Evolutionary conservation across 2,113 vertebrate genomes (phyloP), one percentile per base, ranked within the genome.

Genomic region (Cardinalis cardinalis): DNA sequence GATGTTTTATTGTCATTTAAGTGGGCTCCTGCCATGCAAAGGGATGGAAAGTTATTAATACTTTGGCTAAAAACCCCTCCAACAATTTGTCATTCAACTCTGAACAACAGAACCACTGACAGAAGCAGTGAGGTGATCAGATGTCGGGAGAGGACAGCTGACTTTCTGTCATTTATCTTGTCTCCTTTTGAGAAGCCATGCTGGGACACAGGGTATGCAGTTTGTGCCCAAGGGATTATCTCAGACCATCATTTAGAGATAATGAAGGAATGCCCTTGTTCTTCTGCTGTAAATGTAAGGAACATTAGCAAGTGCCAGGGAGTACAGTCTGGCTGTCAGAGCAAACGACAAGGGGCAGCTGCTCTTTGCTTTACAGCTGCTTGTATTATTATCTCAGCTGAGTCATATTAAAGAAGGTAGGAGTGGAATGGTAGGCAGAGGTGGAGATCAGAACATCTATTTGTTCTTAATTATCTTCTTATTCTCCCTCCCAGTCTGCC

Each of bases 1-100:
- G 78, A 84, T 73, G 78, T 70, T 96, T 94, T 95, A 89, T 64
- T 82, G 84, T 49, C 59, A 77, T 84, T 95, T 88, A 93, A 92
- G 87, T 81, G 75, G 48, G 59, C 68, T 84, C 31, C 70, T 89
- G 76, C 48, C 63, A 89, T 76, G 85, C 41, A 91, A 74, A 79
- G 25, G 72, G 79, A 80, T 68, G 40, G n/a, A 60, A 92, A 74
- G 14, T 87, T 88, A 81, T 95, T 88, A 84, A 91, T 79, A 52
- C 36, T 80, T 91, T 80, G 86, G 49, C 83, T 89, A 59, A 84
- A 94, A 85, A 2, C 1, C 17, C 36, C 66, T 94, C 64, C 41
- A 73, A 55, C 48, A 7, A 82, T 90, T 79, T 48, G 25, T 89
- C 52, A 85, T 59, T 90, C 74, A 65, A 8, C 36, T 71, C 64